These are phyloP conservation scores for Barbus barbus DNA, from an alignment of 2,113 vertebrate genomes.

Conservation along the genomic window DNA sequence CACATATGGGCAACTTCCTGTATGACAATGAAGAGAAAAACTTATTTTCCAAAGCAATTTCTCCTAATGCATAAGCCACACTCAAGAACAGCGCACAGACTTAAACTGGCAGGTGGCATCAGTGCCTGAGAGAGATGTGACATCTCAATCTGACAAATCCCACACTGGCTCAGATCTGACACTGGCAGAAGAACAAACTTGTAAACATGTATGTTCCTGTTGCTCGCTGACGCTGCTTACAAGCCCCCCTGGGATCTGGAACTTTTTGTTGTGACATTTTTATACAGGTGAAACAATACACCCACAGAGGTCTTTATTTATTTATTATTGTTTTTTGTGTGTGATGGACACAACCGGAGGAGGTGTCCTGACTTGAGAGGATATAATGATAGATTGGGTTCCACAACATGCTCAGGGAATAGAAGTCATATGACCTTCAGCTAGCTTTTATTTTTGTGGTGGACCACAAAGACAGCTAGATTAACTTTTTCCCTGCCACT, in stretches of 20 bases:
- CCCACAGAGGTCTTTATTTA: background rate
- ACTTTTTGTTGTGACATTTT: constrained; percentile 20
- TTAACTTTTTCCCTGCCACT: background rate
- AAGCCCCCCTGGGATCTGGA: constrained; percentile 20
- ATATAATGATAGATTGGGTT: constrained; percentile 13
- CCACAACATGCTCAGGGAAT: background rate
- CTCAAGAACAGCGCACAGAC: background rate
- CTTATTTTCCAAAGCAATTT: background rate
- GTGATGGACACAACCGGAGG: background rate
- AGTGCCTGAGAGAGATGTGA: constrained; percentile 38
- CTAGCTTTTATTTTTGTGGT: background rate
- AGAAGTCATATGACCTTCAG: background rate
- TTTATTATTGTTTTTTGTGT: background rate
- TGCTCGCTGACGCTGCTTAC: constrained; percentile 13
- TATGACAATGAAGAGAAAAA: constrained; percentile 3
- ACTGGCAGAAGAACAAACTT: too few relatives aligned
- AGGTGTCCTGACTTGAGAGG: background rate
- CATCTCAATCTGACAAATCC: constrained; percentile 43
- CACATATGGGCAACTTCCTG: background rate
- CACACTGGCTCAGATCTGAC: constrained; percentile 22
- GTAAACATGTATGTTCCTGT: constrained; percentile 30
- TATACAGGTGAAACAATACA: constrained; percentile 18
- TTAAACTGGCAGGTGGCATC: constrained; percentile 39
- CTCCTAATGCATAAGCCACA: background rate
- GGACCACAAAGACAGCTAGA: background rate